Conservation (phyloP, 2,888 invertebrate species). For the Andrena chrysosceles region DNA sequence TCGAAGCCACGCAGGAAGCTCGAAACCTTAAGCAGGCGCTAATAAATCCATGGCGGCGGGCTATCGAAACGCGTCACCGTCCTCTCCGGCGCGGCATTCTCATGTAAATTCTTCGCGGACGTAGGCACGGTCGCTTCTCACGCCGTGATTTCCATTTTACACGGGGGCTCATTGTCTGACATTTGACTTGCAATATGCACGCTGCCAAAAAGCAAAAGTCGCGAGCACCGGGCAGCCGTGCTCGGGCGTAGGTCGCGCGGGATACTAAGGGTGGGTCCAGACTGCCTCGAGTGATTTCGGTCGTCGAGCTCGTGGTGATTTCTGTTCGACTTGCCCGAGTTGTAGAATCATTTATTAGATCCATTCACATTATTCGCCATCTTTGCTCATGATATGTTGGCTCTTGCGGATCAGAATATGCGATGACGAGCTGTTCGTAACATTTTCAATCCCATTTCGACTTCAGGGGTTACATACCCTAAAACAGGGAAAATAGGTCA, state of each 20-base stretch:
- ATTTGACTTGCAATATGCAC: slow-evolving; percentile 35
- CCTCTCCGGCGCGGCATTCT: neutral
- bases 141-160: slow-evolving; percentile 39
- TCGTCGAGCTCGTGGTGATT: too few relatives aligned
- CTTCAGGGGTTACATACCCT: too few relatives aligned
- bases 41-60: slow-evolving; percentile 3
- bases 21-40: neutral
- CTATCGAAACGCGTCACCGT: slow-evolving; percentile 19
- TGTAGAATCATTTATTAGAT: too few relatives aligned
- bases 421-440: too few relatives aligned
- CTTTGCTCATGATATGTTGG: too few relatives aligned
- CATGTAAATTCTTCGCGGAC: slow-evolving; percentile 11
- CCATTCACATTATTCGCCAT: too few relatives aligned
- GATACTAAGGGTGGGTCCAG: neutral
- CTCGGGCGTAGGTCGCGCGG: neutral
- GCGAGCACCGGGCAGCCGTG: neutral
- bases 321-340: too few relatives aligned
- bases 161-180: slow-evolving; percentile 28
- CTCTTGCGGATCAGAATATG: too few relatives aligned
- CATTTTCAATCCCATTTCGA: too few relatives aligned
- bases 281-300: neutral
- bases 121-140: slow-evolving; percentile 17
- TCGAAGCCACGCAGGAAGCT: neutral
- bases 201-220: slow-evolving; percentile 40
- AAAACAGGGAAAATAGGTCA: too few relatives aligned